Base-by-base conservation (phyloP, 2,797 vertebrate genomes). In the Loriculus beryllinus region DNA sequence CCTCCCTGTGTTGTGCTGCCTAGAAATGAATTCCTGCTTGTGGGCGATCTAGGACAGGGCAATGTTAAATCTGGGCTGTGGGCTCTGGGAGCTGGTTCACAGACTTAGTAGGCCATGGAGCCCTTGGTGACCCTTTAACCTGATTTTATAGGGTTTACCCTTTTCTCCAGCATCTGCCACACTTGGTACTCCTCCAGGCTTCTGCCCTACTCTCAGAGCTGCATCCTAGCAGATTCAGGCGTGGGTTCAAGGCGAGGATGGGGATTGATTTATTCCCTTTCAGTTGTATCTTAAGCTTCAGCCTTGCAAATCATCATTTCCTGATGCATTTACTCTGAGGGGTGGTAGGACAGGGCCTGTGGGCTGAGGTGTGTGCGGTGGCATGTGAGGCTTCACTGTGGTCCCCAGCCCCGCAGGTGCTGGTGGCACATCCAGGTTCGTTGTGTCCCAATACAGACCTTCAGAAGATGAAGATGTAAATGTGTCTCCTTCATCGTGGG, bases 351-450 rank as follows among this genome's bases (percentile, higher is more conserved):
- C 0, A 0, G 22, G 74, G 70, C 88, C 77, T 0, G 0, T 47
- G 37, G 39, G 40, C 60, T 43, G 51, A 42, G 14, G 7, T 63
- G n/a, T 59, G 33, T 7, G 0, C 6, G 2, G 77, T 2, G 0
- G 28, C 47, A 12, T 47, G 33, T 54, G 63, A 35, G 81, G 40
- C 45, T 78, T 8, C 0, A 0, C 6, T 0, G 0, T 16, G 12
- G 14, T 63, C 40, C 69, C 17, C 1, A 35, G 26, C 49, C 12
- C n/a, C 29, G 8, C 12, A 16, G 13, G 40, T 60, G 29, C 63
- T 10, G 4, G n/a, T 47, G 37, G 19, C 28, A 18, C 14, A 37
- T 82, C 67, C 12, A 2, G n/a, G 45, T 19, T 20, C 14, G 12
- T 39, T 1, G 0, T 25, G 42, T 68, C 25, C 60, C 45, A 40